Evolutionary conservation across 2,888 invertebrate genomes (phyloP).

Genomic region (Cheilosia impressa): DNA sequence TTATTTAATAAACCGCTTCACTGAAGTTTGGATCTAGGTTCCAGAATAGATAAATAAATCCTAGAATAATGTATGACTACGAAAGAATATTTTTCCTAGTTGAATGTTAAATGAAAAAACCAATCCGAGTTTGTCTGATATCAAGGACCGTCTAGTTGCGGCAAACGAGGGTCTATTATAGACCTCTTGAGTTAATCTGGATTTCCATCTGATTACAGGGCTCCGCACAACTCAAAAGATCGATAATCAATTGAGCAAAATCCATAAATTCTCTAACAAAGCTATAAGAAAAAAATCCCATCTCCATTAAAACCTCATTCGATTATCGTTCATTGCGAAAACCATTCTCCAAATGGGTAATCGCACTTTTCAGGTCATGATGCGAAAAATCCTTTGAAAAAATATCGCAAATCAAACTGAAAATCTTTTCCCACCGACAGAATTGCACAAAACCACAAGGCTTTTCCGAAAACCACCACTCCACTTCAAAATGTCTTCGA

Average conservation of each 20-base stretch:
- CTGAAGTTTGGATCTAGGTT: no score
- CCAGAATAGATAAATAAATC: no score
- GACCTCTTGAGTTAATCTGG: neutral
- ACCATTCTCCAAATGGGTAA: slow-evolving; percentile 1
- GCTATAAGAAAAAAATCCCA: neutral
- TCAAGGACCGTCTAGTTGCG: no score
- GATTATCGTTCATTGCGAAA: slow-evolving; percentile 34
- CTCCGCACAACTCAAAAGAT: no score
- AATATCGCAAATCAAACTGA: slow-evolving; percentile 28
- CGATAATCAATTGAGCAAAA: slow-evolving; percentile 15
- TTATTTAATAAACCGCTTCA: no score
- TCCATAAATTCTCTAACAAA: neutral
- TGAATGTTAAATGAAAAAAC: no score
- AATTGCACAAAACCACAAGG: slow-evolving; percentile 40
- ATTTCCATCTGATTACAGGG: neutral
- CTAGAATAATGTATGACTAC: no score
- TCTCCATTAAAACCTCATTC: slow-evolving; percentile 27
- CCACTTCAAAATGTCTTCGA: slow-evolving; percentile 43
- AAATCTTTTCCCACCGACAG: slow-evolving; percentile 16
- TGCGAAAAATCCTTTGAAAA: slow-evolving; percentile 18
- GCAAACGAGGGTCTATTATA: no score
- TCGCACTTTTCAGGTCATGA: slow-evolving; percentile 10
- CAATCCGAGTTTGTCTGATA: no score
- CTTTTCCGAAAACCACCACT: slow-evolving; percentile 29
- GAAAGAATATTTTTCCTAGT: no score